Conservation (phyloP, 2,888 invertebrate genomes). For the Synergus gifuensis region DNA sequence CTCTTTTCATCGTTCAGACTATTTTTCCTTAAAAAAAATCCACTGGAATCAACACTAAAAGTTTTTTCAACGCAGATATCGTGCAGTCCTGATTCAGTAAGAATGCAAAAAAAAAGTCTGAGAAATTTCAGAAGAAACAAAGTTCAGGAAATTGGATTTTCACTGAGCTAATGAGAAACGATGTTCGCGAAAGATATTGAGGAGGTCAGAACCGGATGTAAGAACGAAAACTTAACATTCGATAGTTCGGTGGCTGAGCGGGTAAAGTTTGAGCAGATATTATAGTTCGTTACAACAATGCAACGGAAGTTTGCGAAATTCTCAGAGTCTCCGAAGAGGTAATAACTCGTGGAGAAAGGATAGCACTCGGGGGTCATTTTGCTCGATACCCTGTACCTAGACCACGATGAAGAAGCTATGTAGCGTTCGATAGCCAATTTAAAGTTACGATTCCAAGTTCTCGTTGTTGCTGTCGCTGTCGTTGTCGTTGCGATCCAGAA, state of each 20-base stretch:
- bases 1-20: too few relatives aligned
- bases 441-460: conserved; percentile 60
- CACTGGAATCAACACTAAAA: too few relatives aligned
- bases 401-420: conserved; percentile 45
- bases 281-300: conserved; percentile 56
- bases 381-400: conserved; percentile 51
- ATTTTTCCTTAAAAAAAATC: too few relatives aligned
- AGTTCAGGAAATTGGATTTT: neutral
- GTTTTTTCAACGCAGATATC: too few relatives aligned
- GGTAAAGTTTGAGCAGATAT: conserved; percentile 50
- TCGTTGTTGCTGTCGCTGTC: conserved; percentile 8
- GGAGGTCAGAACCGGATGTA: conserved; percentile 18
- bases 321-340: conserved; percentile 51
- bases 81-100: too few relatives aligned
- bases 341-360: conserved; percentile 56
- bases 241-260: conserved; percentile 36
- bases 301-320: conserved; percentile 46
- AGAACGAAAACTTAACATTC: conserved; percentile 30
- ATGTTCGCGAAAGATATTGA: conserved; percentile 10
- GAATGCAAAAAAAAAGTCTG: too few relatives aligned
- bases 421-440: conserved; percentile 59
- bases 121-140: neutral
- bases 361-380: conserved; percentile 49
- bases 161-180: neutral
- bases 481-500: neutral